phyloP scores from a whole-genome alignment of 1,140 invertebrate genomes.

The Xylocopa sonorina region DNA sequence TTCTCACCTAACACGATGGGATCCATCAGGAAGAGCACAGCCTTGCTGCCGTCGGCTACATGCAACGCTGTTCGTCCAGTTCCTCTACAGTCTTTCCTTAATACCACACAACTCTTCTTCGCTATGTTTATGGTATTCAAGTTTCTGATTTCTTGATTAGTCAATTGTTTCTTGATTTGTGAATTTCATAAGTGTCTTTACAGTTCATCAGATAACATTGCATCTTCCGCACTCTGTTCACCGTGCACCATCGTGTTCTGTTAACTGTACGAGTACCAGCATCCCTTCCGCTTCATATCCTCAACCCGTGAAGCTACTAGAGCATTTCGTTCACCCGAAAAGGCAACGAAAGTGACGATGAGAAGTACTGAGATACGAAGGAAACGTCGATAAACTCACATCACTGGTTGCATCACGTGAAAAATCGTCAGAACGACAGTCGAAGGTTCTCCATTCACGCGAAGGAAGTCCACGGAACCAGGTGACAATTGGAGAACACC shows the following conservation, averaged over 20 bases:
- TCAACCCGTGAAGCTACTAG: background rate
- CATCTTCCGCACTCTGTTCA: background rate
- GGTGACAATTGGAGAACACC: background rate
- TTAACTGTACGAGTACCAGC: background rate
- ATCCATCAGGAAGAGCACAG: slow-evolving; percentile 74
- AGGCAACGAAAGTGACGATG: background rate
- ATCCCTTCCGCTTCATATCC: slow-evolving; percentile 20
- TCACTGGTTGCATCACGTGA: background rate
- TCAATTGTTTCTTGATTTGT: background rate
- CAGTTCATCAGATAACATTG: no score
- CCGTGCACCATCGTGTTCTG: slow-evolving; percentile 14
- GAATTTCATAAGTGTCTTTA: background rate
- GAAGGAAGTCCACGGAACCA: background rate
- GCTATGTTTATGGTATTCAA: background rate
- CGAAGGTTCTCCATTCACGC: background rate
- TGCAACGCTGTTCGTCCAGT: slow-evolving; percentile 37
- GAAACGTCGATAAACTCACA: background rate
- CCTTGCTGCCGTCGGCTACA: slow-evolving; percentile 67
- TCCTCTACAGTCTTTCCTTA: background rate
- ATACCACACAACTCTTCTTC: background rate
- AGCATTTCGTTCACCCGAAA: no score
- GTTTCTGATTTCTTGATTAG: background rate
- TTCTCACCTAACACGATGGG: slow-evolving; percentile 77
- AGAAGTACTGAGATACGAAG: background rate
- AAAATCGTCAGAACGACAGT: background rate